phyloP scores from a whole-genome alignment of 2,888 invertebrate species.

The Spodoptera littoralis region DNA sequence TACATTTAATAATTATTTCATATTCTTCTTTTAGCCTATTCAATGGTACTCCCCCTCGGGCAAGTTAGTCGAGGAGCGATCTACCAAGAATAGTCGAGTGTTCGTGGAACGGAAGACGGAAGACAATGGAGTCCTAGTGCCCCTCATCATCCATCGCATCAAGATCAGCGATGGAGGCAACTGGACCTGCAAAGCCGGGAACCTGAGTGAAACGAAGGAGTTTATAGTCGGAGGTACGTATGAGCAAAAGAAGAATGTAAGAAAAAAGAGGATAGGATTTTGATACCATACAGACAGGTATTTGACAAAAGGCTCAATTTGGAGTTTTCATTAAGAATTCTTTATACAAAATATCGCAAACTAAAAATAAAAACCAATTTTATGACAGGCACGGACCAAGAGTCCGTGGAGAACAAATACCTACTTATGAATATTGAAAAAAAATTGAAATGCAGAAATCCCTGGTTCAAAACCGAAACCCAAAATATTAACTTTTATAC shows the following conservation, averaged over 20 bases:
- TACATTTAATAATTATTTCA: too few species aligned
- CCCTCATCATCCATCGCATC: constrained; percentile 75
- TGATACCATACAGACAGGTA: too few species aligned
- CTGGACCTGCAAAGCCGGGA: constrained; percentile 83
- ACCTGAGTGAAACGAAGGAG: constrained; percentile 71
- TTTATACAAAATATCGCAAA: too few species aligned
- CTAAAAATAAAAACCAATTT: too few species aligned
- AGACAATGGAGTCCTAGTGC: constrained; percentile 58
- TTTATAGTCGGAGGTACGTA: constrained; percentile 77
- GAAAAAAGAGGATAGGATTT: not conserved
- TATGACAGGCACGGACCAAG: too few species aligned
- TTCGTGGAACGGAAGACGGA: constrained; percentile 70
- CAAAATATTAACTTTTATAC: too few species aligned
- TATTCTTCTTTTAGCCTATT: constrained; percentile 69
- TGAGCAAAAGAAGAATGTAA: not conserved
- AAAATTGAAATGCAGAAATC: too few species aligned
- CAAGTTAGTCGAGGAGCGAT: constrained; percentile 67
- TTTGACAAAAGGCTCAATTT: too few species aligned
- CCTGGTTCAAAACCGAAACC: too few species aligned
- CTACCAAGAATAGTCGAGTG: constrained; percentile 71
- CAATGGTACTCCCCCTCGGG: constrained; percentile 76
- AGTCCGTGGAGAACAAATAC: too few species aligned
- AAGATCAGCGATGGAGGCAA: constrained; percentile 77
- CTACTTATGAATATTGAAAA: too few species aligned
- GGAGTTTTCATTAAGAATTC: too few species aligned